Base-by-base conservation (phyloP, 2,113 vertebrate species). In the Turnix velox region DNA sequence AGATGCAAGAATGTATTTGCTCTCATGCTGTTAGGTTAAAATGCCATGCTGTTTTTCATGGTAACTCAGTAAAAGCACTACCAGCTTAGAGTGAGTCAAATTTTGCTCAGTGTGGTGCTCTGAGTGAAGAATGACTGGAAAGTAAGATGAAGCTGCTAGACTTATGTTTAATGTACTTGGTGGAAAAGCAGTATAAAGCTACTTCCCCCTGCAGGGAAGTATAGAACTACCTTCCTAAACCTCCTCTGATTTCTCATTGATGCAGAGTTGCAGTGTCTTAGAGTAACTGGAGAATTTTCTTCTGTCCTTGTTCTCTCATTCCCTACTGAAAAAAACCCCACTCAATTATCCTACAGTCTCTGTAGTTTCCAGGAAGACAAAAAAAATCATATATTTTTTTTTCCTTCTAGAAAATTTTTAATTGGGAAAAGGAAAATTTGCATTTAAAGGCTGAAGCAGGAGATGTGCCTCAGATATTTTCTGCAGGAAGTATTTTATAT, bases 11-110 rank as follows among this genome's bases (percentile, higher is more conserved):
- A 86, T 80, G 39, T 54, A 42, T 80, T 91, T 87, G 46, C 30
- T 91, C 14, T 68, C 95, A 76, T 48, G 74, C 79, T 96, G 93
- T 62, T 95, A 93, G 71, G 93, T 91, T 93, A 86, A 95, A 95
- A 93, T 55, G 46, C 59, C 59, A 22, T 85, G 78, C 89, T 95
- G 91, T 37, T 92, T 94, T 93, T 87, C 88, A 89, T 5, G 7
- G 81, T 80, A 94, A 80, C 92, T 45, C 74, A 58, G 92, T 95
- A 89, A 94, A 96, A 95, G 77, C 74, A 66, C 73, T 87, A 76
- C 58, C 58, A 79, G 59, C 1, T 0, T 31, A 69, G 33, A 87
- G 58, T 42, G 67, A 96, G 91, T 87, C 84, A 91, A 91, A 73
- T 84, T 95, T 73, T 89, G n/a, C 73, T 94, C 88, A 79, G 91